phyloP scores from a whole-genome alignment of 2,113 vertebrate species.

The Indicator maculatus region DNA sequence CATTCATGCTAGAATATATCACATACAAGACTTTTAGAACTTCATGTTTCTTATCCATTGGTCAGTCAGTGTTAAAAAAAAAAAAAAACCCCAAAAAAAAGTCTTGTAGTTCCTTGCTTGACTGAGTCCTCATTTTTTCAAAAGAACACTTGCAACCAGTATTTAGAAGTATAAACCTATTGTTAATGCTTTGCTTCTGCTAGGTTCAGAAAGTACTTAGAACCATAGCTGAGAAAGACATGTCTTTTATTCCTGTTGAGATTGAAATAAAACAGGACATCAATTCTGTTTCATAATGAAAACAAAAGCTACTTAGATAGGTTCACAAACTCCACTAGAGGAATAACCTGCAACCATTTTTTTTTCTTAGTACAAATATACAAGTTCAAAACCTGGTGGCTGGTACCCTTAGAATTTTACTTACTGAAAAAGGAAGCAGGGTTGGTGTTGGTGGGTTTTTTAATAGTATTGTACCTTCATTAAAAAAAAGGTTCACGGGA shows the following conservation, averaged over 20 bases:
- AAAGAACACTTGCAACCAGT: not conserved
- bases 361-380: not conserved
- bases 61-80: too few species aligned
- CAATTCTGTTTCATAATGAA: not conserved
- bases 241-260: not conserved
- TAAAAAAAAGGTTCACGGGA: too few species aligned
- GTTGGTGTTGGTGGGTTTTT: too few species aligned
- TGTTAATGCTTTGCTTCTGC: not conserved
- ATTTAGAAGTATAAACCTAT: not conserved
- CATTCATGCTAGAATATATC: too few species aligned
- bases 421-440: not conserved
- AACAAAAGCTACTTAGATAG: not conserved
- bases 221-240: not conserved
- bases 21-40: too few species aligned
- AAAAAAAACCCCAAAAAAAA: not conserved
- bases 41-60: too few species aligned
- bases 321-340: not conserved
- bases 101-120: not conserved
- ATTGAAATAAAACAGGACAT: not conserved
- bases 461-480: too few species aligned
- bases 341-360: not conserved
- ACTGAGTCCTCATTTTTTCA: not conserved
- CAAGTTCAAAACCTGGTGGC: not conserved
- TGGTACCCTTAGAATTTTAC: not conserved
- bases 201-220: not conserved